Conservation (phyloP, 2,797 vertebrate species). For the Pitangus sulphuratus region DNA sequence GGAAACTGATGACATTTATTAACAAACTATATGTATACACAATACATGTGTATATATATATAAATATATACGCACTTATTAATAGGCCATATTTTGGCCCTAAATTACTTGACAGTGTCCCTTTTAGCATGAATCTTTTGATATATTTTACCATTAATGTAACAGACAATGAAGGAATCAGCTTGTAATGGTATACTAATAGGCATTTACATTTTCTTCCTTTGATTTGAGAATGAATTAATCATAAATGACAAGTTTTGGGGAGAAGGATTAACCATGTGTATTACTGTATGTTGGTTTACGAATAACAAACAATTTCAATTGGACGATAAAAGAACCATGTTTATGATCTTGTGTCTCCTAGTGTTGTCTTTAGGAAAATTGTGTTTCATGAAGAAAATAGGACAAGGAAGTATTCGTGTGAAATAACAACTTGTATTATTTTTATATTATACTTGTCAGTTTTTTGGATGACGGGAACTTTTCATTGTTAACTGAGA, state of each 20-base stretch:
- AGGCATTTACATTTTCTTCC: constrained; percentile 54
- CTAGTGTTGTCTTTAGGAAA: constrained; percentile 62
- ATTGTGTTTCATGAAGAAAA: constrained; percentile 32
- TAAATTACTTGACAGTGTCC: constrained; percentile 71
- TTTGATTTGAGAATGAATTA: constrained; percentile 61
- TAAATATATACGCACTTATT: neutral
- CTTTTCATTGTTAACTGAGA: constrained; percentile 36
- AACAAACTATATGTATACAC: constrained; percentile 7
- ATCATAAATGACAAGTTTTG: constrained; percentile 49
- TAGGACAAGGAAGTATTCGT: constrained; percentile 13
- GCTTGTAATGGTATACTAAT: constrained; percentile 65
- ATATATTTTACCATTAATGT: constrained; percentile 55
- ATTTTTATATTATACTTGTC: constrained; percentile 50
- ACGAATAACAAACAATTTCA: constrained; percentile 18
- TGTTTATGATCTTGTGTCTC: constrained; percentile 58
- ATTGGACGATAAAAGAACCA: constrained; percentile 52
- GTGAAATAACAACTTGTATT: constrained; percentile 33
- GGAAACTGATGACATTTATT: constrained; percentile 49
- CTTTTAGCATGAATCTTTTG: constrained; percentile 65
- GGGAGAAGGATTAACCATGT: constrained; percentile 49
- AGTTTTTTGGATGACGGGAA: neutral
- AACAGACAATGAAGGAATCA: constrained; percentile 65
- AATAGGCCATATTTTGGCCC: constrained; percentile 31
- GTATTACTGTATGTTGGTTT: constrained; percentile 55
- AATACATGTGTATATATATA: neutral